Evolutionary conservation across 2,797 vertebrate species (phyloP), one percentile per base, ranked within the genome.

Genomic region (Clarias laeviceps): DNA sequence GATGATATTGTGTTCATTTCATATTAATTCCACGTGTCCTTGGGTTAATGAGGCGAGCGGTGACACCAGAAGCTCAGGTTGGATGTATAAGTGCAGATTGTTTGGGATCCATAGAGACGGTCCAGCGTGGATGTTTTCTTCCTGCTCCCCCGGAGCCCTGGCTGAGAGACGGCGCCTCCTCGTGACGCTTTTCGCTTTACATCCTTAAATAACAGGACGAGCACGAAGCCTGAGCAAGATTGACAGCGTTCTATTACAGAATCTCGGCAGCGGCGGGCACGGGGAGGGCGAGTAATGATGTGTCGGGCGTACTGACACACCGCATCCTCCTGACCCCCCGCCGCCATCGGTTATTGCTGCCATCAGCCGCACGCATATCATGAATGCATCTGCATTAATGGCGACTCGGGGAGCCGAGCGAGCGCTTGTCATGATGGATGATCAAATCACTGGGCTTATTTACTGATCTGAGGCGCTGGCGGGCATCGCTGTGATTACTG

Each of bases 321-420:
- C 62, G 11, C 82, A 82, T 22, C 14, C 65, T 66, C 24, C 77
- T 61, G 77, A 76, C 61, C 76, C 82, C 82, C 57, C 14, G 64
- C 61, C 27, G 72, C 32, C 69, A 20, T 2, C 37, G 14, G 34
- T 86, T 90, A 88, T 90, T 88, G 80, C 84, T 79, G 88, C 68
- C 81, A 89, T 86, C 88, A 86, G 80, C 80, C 45, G 7, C 68
- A 64, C 1, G 80, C 88, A 89, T 89, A 84, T 89, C 87, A 88
- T 89, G 89, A 91, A 90, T 90, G 84, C 77, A 90, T 89, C 87
- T 89, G 77, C 87, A 87, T 89, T 89, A 87, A 90, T 89, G 80
- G 82, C 64, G 84, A 9, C 29, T 56, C 70, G 34, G 73, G 64
- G 34, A 32, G 14, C 45, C n/a, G 77, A 57, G 54, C 84, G 64